A percentile compares a stretch with the other conserved stretches of the same genome.
Conservation (phyloP, 1,140 invertebrate species). For the Heliconius melpomene region DNA sequence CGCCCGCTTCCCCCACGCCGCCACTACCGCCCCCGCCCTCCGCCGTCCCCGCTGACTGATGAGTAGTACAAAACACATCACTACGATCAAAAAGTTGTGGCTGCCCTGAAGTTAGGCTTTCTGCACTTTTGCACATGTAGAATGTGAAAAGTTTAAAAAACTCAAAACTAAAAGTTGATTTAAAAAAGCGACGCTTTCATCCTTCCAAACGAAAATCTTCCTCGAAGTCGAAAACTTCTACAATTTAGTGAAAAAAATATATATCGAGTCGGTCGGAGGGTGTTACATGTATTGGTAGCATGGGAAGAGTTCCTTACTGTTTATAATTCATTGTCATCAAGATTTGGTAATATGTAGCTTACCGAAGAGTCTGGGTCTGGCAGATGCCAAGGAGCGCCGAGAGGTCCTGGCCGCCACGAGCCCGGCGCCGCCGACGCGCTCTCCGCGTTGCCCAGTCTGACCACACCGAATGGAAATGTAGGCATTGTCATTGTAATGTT, state of each 20-base stretch:
- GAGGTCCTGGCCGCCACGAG: constrained; percentile 33
- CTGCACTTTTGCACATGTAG: neutral
- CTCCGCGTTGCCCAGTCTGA: constrained; percentile 21
- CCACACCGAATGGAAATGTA: neutral
- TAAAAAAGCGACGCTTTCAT: too few species aligned
- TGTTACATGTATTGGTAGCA: too few species aligned
- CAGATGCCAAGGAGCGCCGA: constrained; percentile 35
- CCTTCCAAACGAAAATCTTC: too few species aligned
- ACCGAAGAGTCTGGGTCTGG: constrained; percentile 27
- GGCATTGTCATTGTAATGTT: neutral
- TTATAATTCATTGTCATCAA: too few species aligned
- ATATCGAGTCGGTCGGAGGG: too few species aligned
- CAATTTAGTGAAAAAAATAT: neutral
- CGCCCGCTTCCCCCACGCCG: constrained; percentile 18
- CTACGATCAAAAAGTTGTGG: too few species aligned
- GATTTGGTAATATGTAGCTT: neutral
- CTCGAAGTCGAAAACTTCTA: neutral
- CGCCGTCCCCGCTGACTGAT: neutral
- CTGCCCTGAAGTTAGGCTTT: too few species aligned
- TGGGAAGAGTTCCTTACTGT: too few species aligned
- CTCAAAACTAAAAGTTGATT: too few species aligned
- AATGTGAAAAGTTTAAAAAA: too few species aligned
- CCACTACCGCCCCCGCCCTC: neutral
- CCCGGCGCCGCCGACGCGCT: constrained; percentile 10
- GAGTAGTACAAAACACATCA: too few species aligned